Base-by-base conservation (phyloP, 2,888 invertebrate genomes). In the Campoplex nolae region DNA sequence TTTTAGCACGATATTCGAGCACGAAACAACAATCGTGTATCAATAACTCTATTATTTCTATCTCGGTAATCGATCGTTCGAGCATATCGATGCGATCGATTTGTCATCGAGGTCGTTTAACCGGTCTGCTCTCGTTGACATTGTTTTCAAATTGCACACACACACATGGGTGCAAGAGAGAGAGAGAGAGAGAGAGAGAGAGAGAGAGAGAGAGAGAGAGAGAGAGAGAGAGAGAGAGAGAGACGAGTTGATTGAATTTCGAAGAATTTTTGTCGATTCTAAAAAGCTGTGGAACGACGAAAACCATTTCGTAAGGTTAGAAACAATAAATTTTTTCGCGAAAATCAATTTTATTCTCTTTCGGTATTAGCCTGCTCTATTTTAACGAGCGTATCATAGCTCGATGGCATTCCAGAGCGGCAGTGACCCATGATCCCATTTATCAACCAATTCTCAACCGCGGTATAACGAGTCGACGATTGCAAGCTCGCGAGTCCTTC, bases 1-100 rank as follows among this genome's bases (percentile, higher is more conserved):
- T 28, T n/a, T 16, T 35, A n/a, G 32, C 54, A 11, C 18, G 45
- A 76, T 76, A 18, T 7, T 13, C 13, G 62, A 28, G 32, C 3
- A 32, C 56, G 18, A 2, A 65, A 45, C 18, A 16, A 62, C 38
- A 28, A 18, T 62, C 76, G 45, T 11, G 45, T 65, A 38, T 48
- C 58, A n/a, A 28, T 45, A 62, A 48, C 76, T 32, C 48, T 32
- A 54, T 68, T 78, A 51, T 78, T 68, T 28, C 42, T 70, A 45
- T 71, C 70, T 70, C n/a, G 42, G 48, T 32, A 77, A 48, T 67
- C 67, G 38, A 71, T 71, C 71, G 71, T n/a, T 80, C 42, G 68
- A 70, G 62, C 62, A 67, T 68, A 32, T 38, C 48, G 32, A 51
- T 67, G 70, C 80, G 80, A 80, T 80, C 80, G 80, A 80, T 80